A percentile compares a stretch with the other conserved stretches of the same genome.
Conservation (phyloP, 2,113 vertebrate genomes). For the Felis chaus region DNA sequence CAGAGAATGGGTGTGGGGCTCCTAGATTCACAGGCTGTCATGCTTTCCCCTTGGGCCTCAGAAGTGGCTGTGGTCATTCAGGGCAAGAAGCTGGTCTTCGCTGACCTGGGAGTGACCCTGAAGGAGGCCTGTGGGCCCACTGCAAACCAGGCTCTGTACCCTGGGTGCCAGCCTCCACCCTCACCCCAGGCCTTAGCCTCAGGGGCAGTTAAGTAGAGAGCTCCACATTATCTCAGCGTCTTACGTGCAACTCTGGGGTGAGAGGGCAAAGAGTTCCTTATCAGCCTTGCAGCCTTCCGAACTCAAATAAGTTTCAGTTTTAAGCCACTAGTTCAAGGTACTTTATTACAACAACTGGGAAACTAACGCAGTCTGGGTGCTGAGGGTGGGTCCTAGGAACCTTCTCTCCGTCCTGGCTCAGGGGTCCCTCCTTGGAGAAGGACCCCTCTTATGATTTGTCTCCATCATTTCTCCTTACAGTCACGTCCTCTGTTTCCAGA, state of each 20-base stretch:
- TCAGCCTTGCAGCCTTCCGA: not conserved
- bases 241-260: not conserved
- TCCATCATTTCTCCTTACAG: not conserved
- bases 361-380: accelerated
- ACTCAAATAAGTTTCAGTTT: not conserved
- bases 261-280: not conserved
- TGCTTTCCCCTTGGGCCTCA: not conserved
- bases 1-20: accelerated
- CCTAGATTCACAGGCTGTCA: not conserved
- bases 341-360: not conserved
- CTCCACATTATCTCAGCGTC: not conserved
- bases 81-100: not conserved
- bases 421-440: not conserved
- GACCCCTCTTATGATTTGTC: not conserved
- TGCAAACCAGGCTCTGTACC: not conserved
- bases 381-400: not conserved
- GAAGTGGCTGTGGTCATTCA: not conserved
- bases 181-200: not conserved
- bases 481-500: not conserved
- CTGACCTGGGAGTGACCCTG: not conserved
- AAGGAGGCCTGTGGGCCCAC: not conserved
- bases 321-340: not conserved
- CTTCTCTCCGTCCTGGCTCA: no score
- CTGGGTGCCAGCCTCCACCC: not conserved
- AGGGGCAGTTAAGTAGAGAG: not conserved